Conservation (phyloP, 2,888 invertebrate species). For the Galerucella nymphaeae region DNA sequence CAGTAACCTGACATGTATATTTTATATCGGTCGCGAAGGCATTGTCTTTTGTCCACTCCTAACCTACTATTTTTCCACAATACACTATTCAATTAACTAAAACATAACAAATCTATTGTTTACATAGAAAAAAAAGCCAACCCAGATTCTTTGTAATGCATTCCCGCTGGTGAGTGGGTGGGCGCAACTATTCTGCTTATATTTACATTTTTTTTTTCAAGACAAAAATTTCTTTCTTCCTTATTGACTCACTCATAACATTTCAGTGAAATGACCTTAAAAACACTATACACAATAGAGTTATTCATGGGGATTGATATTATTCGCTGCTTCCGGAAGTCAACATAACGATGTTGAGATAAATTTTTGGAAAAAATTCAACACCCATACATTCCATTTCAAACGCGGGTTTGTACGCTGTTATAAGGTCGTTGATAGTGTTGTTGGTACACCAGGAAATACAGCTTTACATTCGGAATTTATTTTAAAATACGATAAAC, state of each 20-base stretch:
- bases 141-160: conserved; percentile 6
- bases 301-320: conserved; percentile 21
- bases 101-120: conserved; percentile 2
- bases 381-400: conserved; percentile 22
- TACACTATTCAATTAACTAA: not conserved
- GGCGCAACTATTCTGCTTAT: conserved; percentile 17
- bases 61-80: conserved; percentile 3
- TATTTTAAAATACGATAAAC: too few species aligned
- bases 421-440: conserved; percentile 13
- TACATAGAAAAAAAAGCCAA: not conserved
- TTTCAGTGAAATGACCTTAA: conserved; percentile 32
- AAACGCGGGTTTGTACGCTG: conserved; percentile 12
- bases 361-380: conserved; percentile 24
- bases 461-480: not conserved
- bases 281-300: conserved; percentile 22
- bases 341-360: conserved; percentile 10
- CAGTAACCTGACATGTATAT: too few species aligned
- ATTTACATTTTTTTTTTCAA: conserved; percentile 16
- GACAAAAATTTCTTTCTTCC: conserved; percentile 22
- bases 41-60: conserved; percentile 6
- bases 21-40: too few species aligned
- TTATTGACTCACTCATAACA: conserved; percentile 21
- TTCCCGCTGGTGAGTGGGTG: conserved; percentile 10
- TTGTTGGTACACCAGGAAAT: conserved; percentile 16
- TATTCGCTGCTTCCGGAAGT: conserved; percentile 24